Evolutionary conservation across 2,797 vertebrate genomes (phyloP), one percentile per base, ranked within the genome.

Genomic region (Pristis pectinata): DNA sequence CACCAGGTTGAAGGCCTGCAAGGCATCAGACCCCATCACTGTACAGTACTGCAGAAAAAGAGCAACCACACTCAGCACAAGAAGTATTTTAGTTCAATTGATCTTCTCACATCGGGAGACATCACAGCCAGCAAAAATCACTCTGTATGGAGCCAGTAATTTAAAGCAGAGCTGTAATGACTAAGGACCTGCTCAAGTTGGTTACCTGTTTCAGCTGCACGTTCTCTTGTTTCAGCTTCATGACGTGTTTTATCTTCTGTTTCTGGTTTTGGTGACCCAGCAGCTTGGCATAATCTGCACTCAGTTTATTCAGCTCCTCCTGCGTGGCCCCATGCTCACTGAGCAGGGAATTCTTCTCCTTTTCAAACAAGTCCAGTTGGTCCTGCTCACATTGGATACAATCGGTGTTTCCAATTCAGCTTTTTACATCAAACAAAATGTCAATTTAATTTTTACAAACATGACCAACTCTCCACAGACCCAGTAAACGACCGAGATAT

Each of bases 241-340:
- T 97, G 95, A 99, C 98, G 49, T 99, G 99, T 95, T 98, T 99
- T 96, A 99, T 99, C 97, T 99, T 99, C 97, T 99, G 99, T 95
- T 98, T 98, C 96, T 99, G 98, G 96, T 99, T 99, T 96, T 99
- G 99, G 96, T 99, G 99, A 56, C 99, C 99, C 95, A 99, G 96
- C 95, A 99, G 97, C 49, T 97, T 97, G n/a, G 98, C 98, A 80
- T 99, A 99, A 0, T 98, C 98, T 17, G 98, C 97, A 0, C 98
- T 97, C 83, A 99, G 95, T 95, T 98, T 98, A 96, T 97, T 98
- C 64, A 99, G 95, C 95, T 99, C 98, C 74, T 98, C 98, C 96
- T 99, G 98, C 94, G 98, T 98, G 7, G 96, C 97, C 61, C 98
- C 98, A 0, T 98, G 98, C 96, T 99, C 98, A 85, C 97, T 98